Base-by-base conservation (phyloP, 1,140 invertebrate genomes). In the Pseudomyrmex cubaensis region DNA sequence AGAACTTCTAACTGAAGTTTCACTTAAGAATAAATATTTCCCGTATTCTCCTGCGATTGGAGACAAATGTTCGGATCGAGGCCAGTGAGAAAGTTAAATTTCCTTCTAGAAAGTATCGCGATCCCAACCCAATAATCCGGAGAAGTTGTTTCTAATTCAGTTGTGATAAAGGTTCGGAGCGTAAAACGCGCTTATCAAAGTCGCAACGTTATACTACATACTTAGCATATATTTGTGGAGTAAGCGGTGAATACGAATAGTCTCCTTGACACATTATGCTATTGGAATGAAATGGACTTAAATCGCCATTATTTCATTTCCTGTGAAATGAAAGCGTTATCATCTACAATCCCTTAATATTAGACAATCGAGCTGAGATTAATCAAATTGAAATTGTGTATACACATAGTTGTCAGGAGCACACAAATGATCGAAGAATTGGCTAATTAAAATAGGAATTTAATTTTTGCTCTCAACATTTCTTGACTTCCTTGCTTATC, bases 161-260 rank as follows among this genome's bases (percentile, higher is more conserved):
- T 61, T 70, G 54, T 80, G 17, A n/a, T n/a, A 61, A 35, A 48
- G 15, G 13, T 1, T 46, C n/a, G 46, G 1, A 48, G 22, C 44
- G 20, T 70, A 78, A 50, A 72, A 15, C 25, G 2, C 25, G 2
- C 52, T 70, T 70, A 78, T 80, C 54, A 48, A 72, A 80, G 66
- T 70, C 52, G 48, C n/a, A 17, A 64, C 61, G 13, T 48, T 69
- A 9, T 52, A 3, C 17, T 15, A 13, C 50, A n/a, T 66, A 48
- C 17, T 17, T 67, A 2, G 20, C 15, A 3, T 57, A 9, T 2
- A 9, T 64, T 63, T 12, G 25, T n/a, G 44, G 56, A 61, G 56
- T 69, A 57, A 10, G 0, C 35, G 10, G 10, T 15, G 1, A 35
- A 25, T 59, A 25, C 15, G 64, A 78, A 25, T 15, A 12, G 2